A percentile compares a stretch with the other conserved stretches of the same genome.
Conservation (phyloP, 2,888 invertebrate species). For the Heteropelma amictum region DNA sequence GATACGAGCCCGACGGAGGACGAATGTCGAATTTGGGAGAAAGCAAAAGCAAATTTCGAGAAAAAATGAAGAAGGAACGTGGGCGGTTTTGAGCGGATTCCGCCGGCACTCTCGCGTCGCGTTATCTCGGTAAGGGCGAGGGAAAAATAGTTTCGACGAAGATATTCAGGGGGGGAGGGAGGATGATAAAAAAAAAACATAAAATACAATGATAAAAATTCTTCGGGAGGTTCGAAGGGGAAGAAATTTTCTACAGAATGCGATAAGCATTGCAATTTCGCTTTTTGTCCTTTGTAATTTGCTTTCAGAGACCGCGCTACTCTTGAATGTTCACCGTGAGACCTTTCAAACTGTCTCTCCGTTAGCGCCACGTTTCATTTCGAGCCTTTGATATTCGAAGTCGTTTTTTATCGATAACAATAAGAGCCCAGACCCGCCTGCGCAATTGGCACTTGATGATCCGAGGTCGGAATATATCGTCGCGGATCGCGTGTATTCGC, state of each 20-base stretch:
- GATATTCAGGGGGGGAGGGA: too few species aligned
- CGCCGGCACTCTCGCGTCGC: slow-evolving; percentile 50
- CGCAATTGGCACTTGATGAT: slow-evolving; percentile 72
- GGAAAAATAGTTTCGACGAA: not conserved
- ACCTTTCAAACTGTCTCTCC: slow-evolving; percentile 55
- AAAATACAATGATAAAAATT: slow-evolving; percentile 14
- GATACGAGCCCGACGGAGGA: slow-evolving; percentile 60
- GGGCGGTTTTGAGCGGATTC: too few species aligned
- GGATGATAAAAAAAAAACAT: too few species aligned
- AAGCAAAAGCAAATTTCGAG: too few species aligned
- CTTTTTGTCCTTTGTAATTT: not conserved
- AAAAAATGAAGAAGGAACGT: too few species aligned
- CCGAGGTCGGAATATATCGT: slow-evolving; percentile 8
- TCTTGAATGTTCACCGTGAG: slow-evolving; percentile 72
- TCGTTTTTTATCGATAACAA: slow-evolving; percentile 41
- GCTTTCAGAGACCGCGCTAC: slow-evolving; percentile 75
- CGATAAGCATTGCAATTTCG: not conserved
- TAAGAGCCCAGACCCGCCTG: slow-evolving; percentile 70
- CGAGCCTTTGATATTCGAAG: slow-evolving; percentile 65
- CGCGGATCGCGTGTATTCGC: not conserved
- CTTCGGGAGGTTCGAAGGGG: slow-evolving; percentile 4
- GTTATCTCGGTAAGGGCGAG: slow-evolving; percentile 28
- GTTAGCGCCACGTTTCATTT: slow-evolving; percentile 75
- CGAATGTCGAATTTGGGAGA: not conserved
- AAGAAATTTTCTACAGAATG: slow-evolving; percentile 42